Conservation (phyloP, 2,113 vertebrate genomes). For the Crotalus tigris region DNA sequence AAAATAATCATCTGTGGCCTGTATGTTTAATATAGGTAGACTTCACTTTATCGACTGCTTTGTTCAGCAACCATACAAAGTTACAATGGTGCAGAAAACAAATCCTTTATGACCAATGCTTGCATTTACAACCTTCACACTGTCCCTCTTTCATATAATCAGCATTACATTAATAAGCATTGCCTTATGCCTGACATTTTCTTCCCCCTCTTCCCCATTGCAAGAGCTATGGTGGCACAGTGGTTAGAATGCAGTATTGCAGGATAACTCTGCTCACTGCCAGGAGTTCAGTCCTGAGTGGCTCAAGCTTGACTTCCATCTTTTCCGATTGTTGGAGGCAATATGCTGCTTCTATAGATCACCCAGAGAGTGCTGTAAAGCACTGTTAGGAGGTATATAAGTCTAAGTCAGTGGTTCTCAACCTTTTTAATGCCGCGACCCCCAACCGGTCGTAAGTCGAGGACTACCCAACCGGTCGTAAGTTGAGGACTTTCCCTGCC, state of each 20-base stretch:
- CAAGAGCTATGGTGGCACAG: neutral
- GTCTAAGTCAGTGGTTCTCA: too few species aligned
- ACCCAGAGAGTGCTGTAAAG: too few species aligned
- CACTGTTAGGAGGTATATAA: neutral
- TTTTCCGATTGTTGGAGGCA: neutral
- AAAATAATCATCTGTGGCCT: slow-evolving; percentile 69
- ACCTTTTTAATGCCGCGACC: too few species aligned
- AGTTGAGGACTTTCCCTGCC: too few species aligned
- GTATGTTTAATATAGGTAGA: slow-evolving; percentile 37
- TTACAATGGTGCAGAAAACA: neutral
- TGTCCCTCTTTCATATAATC: neutral
- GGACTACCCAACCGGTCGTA: too few species aligned
- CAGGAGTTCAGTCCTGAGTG: neutral
- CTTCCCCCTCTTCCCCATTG: neutral
- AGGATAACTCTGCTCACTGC: neutral
- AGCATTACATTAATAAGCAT: neutral
- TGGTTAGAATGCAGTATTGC: neutral
- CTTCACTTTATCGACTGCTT: neutral
- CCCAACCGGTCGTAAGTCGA: too few species aligned
- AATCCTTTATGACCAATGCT: neutral
- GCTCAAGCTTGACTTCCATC: neutral
- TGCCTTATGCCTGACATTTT: neutral
- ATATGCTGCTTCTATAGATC: neutral
- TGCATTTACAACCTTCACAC: neutral
- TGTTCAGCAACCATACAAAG: neutral